A percentile compares a stretch with the other conserved stretches of the same genome.
These are phyloP conservation scores for Erithacus rubecula DNA, from an alignment of 2,797 vertebrate species.

Conservation along the genomic window DNA sequence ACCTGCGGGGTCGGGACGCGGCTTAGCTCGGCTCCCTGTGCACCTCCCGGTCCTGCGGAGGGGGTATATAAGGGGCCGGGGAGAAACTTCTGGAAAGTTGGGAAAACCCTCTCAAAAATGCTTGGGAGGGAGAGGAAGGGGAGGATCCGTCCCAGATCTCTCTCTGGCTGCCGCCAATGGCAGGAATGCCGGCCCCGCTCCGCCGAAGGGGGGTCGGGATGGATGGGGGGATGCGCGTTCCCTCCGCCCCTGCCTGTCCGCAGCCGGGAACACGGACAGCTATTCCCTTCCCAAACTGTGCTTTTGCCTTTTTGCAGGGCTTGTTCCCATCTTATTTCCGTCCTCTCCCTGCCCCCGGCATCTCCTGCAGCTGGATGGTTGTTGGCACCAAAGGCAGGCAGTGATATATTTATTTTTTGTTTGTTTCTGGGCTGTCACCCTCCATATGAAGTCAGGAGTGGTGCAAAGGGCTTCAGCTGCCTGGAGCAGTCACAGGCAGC, in stretches of 20 bases:
- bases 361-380: neutral
- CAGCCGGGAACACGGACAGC: accelerated
- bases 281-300: accelerated
- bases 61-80: slow-evolving; percentile 72
- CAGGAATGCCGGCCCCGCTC: neutral
- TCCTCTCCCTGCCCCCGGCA: neutral
- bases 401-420: accelerated
- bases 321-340: accelerated
- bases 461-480: neutral
- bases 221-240: neutral
- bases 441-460: accelerated
- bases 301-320: neutral
- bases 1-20: neutral
- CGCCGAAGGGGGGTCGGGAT: neutral
- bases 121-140: slow-evolving; percentile 51
- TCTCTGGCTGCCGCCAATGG: slow-evolving; percentile 10
- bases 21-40: neutral
- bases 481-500: neutral
- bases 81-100: slow-evolving; percentile 78
- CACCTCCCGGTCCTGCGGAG: neutral
- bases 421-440: neutral
- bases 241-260: neutral
- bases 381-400: neutral
- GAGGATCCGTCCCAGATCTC: neutral
- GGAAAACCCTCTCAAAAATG: slow-evolving; percentile 17